Conservation (phyloP, 30 jellyfish, hydroid and myxozoan genomes). For the Aurelia sp. region DNA sequence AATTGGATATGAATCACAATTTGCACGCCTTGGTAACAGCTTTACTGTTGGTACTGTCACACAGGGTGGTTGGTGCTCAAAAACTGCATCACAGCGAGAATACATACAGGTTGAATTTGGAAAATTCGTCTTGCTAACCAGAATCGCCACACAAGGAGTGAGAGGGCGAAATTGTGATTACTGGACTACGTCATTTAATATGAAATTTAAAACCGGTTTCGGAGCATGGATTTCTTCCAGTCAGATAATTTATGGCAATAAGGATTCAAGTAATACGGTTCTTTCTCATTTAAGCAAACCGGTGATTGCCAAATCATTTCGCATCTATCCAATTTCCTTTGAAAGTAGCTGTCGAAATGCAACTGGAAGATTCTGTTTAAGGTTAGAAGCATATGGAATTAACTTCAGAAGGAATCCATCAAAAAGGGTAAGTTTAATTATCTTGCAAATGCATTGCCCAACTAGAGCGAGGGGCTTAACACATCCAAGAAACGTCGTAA, state of each 20-base stretch:
- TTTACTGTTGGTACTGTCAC: slow-evolving; percentile 27
- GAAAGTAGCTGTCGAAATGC: slow-evolving; percentile 16
- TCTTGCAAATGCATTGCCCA: background rate
- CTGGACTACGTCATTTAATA: slow-evolving; percentile 48
- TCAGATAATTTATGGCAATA: background rate
- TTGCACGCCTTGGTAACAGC: slow-evolving; percentile 22
- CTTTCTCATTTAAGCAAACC: background rate
- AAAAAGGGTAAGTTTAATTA: background rate
- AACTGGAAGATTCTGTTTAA: slow-evolving; percentile 13
- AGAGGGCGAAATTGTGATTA: slow-evolving; percentile 32
- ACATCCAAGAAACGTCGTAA: too few relatives aligned
- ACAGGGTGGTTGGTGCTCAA: slow-evolving; percentile 85
- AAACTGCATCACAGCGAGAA: slow-evolving; percentile 10
- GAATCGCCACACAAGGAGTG: slow-evolving; percentile 59
- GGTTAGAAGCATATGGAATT: slow-evolving; percentile 17
- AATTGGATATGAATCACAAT: slow-evolving; percentile 29
- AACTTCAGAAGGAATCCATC: background rate
- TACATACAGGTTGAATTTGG: slow-evolving; percentile 46
- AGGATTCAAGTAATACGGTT: slow-evolving; percentile 6
- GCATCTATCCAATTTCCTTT: slow-evolving; percentile 45
- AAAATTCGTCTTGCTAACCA: slow-evolving; percentile 29
- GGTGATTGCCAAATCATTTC: slow-evolving; percentile 36
- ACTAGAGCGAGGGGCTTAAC: too few relatives aligned
- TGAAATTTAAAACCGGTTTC: background rate
- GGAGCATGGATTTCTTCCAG: slow-evolving; percentile 26